These are phyloP conservation scores for Dastarcus helophoroides DNA, from an alignment of 2,888 invertebrate species.

Conservation along the genomic window DNA sequence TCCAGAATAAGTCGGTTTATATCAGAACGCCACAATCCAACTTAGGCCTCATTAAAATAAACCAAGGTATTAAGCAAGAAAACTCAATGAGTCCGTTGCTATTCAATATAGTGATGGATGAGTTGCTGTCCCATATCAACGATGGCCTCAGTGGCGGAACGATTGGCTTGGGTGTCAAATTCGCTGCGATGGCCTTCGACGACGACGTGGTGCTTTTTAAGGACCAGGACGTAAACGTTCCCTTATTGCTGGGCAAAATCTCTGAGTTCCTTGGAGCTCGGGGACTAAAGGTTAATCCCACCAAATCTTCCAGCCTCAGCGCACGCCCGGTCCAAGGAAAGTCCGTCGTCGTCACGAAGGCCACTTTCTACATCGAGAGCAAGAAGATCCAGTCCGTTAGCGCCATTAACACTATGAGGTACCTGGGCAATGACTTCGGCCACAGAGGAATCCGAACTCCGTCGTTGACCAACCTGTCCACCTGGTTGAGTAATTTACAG, in stretches of 20 bases:
- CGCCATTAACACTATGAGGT: neutral
- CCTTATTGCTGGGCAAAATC: neutral
- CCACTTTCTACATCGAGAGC: conserved; percentile 1
- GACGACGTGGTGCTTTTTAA: conserved; percentile 16
- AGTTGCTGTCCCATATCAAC: conserved; percentile 4
- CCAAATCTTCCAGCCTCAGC: conserved; percentile 11
- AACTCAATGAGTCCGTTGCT: conserved; percentile 8
- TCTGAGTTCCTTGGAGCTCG: conserved; percentile 11
- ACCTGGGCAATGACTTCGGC: conserved; percentile 2
- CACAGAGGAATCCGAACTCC: neutral
- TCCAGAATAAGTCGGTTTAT: too few species aligned
- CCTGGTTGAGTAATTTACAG: neutral
- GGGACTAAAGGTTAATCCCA: conserved; percentile 14
- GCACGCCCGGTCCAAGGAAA: conserved; percentile 4
- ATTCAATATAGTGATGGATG: conserved; percentile 10
- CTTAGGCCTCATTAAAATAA: too few species aligned
- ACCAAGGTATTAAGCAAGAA: conserved; percentile 11
- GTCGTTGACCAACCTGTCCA: neutral
- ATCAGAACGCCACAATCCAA: too few species aligned
- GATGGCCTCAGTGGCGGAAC: neutral
- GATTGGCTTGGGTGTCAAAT: neutral
- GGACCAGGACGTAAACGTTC: conserved; percentile 5
- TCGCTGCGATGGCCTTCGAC: conserved; percentile 14
- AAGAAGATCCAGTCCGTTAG: conserved; percentile 1
- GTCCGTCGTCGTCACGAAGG: neutral